Conservation (phyloP, 2,888 invertebrate species). For the Drosophila pegasa region DNA sequence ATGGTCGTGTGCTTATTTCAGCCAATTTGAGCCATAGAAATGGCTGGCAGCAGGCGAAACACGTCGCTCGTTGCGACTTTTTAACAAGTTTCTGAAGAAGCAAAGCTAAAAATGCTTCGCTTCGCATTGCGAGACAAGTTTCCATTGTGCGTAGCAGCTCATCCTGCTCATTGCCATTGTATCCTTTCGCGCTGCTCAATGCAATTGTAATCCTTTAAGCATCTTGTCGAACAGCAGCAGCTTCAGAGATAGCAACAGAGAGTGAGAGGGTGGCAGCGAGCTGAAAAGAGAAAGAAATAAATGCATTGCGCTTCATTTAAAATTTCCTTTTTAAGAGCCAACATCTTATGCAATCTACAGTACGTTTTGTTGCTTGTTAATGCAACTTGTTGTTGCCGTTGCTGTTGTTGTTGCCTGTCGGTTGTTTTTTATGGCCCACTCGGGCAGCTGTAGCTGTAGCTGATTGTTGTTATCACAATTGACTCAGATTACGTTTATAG, state of each 20-base stretch:
- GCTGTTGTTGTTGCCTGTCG: conserved; percentile 11
- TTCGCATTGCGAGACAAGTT: conserved; percentile 30
- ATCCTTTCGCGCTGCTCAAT: conserved; percentile 39
- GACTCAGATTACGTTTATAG: conserved; percentile 71
- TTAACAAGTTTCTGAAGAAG: conserved; percentile 24
- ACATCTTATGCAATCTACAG: conserved; percentile 56
- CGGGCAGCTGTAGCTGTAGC: conserved; percentile 45
- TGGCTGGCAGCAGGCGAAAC: neutral
- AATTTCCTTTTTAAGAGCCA: conserved; percentile 59
- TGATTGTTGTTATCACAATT: conserved; percentile 74
- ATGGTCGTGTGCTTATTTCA: conserved; percentile 19
- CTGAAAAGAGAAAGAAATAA: conserved; percentile 24
- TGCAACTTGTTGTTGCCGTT: conserved; percentile 20
- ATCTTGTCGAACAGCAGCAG: conserved; percentile 54
- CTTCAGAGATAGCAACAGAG: neutral
- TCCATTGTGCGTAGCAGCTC: conserved; percentile 42
- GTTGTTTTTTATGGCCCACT: conserved; percentile 63
- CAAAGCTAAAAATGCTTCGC: conserved; percentile 3
- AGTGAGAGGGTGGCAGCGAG: neutral
- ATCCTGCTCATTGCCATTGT: conserved; percentile 33
- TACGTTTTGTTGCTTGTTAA: conserved; percentile 47
- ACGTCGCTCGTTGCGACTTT: conserved; percentile 22
- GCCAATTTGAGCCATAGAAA: conserved; percentile 38
- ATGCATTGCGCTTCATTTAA: conserved; percentile 72
- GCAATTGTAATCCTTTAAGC: conserved; percentile 73